Evolutionary conservation across 2,888 invertebrate genomes (phyloP).

Genomic region (Lasioglossum leucozonium): DNA sequence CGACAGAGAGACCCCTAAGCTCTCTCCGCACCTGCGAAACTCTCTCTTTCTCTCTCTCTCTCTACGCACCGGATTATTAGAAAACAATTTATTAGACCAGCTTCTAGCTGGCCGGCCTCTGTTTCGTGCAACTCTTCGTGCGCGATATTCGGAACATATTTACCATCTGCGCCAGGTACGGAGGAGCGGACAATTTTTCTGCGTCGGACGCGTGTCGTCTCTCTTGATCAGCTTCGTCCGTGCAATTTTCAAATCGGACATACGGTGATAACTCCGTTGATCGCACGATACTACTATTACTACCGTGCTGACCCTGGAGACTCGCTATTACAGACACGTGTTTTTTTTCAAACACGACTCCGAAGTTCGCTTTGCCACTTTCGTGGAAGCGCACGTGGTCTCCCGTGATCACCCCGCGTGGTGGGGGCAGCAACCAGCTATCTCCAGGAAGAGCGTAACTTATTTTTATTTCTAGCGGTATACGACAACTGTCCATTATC

Average conservation of each 20-base stretch:
- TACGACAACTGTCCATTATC: conserved; percentile 8
- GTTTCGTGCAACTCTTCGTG: background rate
- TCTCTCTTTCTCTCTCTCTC: too few relatives aligned
- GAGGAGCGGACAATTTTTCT: background rate
- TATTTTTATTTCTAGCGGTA: conserved; percentile 24
- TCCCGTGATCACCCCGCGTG: conserved; percentile 35
- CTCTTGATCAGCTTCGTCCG: conserved; percentile 1
- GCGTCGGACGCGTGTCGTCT: background rate
- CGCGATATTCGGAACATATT: background rate
- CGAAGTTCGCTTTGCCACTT: conserved; percentile 34
- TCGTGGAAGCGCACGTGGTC: conserved; percentile 47
- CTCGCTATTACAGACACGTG: conserved; percentile 12
- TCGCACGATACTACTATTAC: conserved; percentile 20
- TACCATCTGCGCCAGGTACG: background rate
- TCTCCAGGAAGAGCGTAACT: conserved; percentile 37
- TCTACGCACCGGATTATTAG: background rate
- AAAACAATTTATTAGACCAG: too few relatives aligned
- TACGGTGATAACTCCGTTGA: conserved; percentile 10
- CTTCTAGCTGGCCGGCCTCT: too few relatives aligned
- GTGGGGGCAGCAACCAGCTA: conserved; percentile 45
- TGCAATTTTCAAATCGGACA: conserved; percentile 4
- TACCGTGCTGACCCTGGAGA: conserved; percentile 34
- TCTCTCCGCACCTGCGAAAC: background rate
- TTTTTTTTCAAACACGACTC: conserved; percentile 26
- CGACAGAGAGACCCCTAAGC: background rate